Percentiles rank a stretch among this genome's conserved stretches.
phyloP scores from a whole-genome alignment of 2,113 vertebrate genomes.

The Tiliqua scincoides region DNA sequence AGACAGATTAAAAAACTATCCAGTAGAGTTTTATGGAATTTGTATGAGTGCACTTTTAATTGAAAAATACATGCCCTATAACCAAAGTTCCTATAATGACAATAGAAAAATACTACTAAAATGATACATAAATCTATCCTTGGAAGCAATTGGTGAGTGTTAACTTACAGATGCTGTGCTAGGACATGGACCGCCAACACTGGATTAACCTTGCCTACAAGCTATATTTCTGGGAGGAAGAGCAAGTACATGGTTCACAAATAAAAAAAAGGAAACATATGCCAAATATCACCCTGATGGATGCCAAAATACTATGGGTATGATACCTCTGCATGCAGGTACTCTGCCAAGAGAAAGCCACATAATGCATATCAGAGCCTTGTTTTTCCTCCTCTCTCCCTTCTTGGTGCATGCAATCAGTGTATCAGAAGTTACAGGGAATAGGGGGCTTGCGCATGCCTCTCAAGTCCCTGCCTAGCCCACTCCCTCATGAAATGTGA shows the following conservation, averaged over 20 bases:
- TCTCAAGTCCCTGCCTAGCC: not conserved
- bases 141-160: constrained; percentile 91
- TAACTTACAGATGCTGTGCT: constrained; percentile 99
- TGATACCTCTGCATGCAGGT: constrained; percentile 65
- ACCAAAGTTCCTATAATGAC: constrained; percentile 80
- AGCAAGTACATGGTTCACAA: constrained; percentile 99
- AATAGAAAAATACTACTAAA: constrained; percentile 81
- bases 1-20: constrained; percentile 73
- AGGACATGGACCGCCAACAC: constrained; percentile 97
- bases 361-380: not conserved
- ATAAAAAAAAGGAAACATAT: constrained; percentile 77
- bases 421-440: not conserved
- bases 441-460: not conserved
- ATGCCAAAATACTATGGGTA: constrained; percentile 76
- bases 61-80: constrained; percentile 72
- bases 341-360: not conserved
- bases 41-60: constrained; percentile 67
- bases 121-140: constrained; percentile 91
- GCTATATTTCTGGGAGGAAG: constrained; percentile 99
- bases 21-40: constrained; percentile 71
- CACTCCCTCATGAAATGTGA: not conserved
- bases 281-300: constrained; percentile 74
- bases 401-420: not conserved
- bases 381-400: not conserved
- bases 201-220: constrained; percentile 99